phyloP scores from a whole-genome alignment of 1,140 invertebrate species.

The Choristoneura fumiferana region DNA sequence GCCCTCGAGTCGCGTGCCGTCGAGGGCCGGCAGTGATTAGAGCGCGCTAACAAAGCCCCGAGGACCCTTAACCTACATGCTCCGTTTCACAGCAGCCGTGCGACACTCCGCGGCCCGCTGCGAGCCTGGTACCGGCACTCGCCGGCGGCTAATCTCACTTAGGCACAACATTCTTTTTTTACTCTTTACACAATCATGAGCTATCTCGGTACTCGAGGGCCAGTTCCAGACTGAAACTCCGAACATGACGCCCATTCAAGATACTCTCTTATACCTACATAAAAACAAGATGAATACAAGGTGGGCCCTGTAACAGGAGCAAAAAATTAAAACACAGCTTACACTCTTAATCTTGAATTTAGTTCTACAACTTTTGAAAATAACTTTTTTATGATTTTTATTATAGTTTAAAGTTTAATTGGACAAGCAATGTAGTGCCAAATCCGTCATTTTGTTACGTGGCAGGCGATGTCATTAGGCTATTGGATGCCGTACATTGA shows the following conservation, averaged over 20 bases:
- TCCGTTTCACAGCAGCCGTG: conserved; percentile 63
- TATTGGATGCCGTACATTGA: too few relatives aligned
- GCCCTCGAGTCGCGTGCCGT: conserved; percentile 60
- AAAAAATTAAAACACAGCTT: too few relatives aligned
- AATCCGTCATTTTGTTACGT: too few relatives aligned
- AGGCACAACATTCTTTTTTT: conserved; percentile 27
- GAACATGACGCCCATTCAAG: background rate
- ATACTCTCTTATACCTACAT: too few relatives aligned
- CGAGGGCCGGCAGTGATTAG: conserved; percentile 71
- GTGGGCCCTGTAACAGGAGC: too few relatives aligned
- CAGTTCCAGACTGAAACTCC: background rate
- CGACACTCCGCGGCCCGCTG: conserved; percentile 57
- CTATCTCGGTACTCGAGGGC: conserved; percentile 1
- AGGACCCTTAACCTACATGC: conserved; percentile 74
- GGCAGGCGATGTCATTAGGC: too few relatives aligned
- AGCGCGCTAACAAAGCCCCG: conserved; percentile 70
- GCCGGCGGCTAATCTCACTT: conserved; percentile 46
- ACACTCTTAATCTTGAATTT: too few relatives aligned
- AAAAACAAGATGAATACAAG: background rate
- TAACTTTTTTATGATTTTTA: too few relatives aligned
- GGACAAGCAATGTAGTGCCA: too few relatives aligned
- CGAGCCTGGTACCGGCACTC: conserved; percentile 49
- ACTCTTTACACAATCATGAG: conserved; percentile 2
- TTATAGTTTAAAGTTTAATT: too few relatives aligned
- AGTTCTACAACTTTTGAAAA: too few relatives aligned